Conservation (phyloP, 1,140 invertebrate genomes). For the Stratiolaelaps scimitus region DNA sequence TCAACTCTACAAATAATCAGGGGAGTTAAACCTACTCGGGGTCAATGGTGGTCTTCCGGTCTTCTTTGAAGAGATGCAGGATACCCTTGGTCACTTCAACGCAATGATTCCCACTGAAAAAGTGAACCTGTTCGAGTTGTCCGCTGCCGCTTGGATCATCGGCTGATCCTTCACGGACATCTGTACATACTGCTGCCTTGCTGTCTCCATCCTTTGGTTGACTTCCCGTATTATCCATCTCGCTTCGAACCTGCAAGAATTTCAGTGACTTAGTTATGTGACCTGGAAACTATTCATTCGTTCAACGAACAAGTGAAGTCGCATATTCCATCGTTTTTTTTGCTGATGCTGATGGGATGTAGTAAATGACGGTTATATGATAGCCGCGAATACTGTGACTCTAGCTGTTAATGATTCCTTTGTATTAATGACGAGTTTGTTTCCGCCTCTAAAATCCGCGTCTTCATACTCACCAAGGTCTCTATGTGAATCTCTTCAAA, state of each 20-base stretch:
- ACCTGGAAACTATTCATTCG: neutral
- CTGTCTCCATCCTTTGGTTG: too few species aligned
- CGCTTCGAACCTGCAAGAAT: neutral
- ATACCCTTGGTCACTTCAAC: conserved; percentile 93
- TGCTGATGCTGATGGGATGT: too few species aligned
- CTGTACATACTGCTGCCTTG: neutral
- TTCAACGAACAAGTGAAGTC: too few species aligned
- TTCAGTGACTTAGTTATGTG: neutral
- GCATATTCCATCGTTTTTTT: too few species aligned
- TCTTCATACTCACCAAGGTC: neutral
- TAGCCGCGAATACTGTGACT: too few species aligned
- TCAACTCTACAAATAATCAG: conserved; percentile 19
- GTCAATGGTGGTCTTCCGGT: conserved; percentile 39
- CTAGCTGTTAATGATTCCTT: neutral
- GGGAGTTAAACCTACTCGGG: neutral
- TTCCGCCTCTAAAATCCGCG: neutral
- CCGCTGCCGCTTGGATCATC: neutral
- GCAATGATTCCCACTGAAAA: conserved; percentile 89
- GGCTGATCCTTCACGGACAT: neutral
- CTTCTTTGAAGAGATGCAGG: conserved; percentile 89
- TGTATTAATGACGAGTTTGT: neutral
- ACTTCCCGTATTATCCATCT: neutral
- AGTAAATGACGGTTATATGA: too few species aligned
- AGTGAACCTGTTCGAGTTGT: conserved; percentile 44
- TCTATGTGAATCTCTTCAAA: conserved; percentile 3